Base-by-base conservation (phyloP, 2,113 vertebrate species). In the Pelecanus crispus region DNA sequence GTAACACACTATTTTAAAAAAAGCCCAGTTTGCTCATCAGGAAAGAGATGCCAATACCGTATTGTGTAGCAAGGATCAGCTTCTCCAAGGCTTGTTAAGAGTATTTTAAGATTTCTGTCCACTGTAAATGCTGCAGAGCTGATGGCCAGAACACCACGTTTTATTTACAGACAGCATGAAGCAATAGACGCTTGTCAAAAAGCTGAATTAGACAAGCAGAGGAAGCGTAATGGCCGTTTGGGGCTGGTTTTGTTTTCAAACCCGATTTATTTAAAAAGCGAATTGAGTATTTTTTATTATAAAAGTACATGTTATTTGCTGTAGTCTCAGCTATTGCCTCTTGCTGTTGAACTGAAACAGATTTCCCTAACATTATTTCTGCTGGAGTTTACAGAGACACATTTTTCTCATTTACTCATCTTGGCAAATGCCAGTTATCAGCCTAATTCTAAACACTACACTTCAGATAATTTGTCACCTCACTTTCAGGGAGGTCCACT, bases 141-240 rank as follows among this genome's bases (percentile, higher is more conserved):
- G 38, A 34, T 2, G 8, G 32, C 7, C 6, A 0, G 7, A 56
- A 38, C 38, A 16, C 1, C 49, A 62, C 15, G 3, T 9, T 13
- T 26, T 49, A 47, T 45, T 45, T 55, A 40, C 40, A 78, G 32
- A 4, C 26, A 52, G 56, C 44, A 21, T 1, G 4, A 45, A 58
- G 5, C 58, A 80, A 59, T 2, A 42, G 20, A 20, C 28, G 13
- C 24, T 9, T 52, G 34, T 13, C n/a, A 66, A 45, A 91, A 55
- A 78, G 53, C 47, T 71, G 28, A 58, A 61, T 20, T 13, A 21
- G 14, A 34, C 12, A 2, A 70, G 32, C 1, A 52, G 17, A 36
- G n/a, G 45, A 65, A 42, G 10, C 44, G 10, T 10, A 34, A 18
- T 3, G 10, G 22, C 42, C 31, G 31, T 24, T 15, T 50, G 50